A percentile compares a stretch with the other conserved stretches of the same genome.
Evolutionary conservation across 1,140 invertebrate species (phyloP).

Genomic region (Calliopsis andreniformis): DNA sequence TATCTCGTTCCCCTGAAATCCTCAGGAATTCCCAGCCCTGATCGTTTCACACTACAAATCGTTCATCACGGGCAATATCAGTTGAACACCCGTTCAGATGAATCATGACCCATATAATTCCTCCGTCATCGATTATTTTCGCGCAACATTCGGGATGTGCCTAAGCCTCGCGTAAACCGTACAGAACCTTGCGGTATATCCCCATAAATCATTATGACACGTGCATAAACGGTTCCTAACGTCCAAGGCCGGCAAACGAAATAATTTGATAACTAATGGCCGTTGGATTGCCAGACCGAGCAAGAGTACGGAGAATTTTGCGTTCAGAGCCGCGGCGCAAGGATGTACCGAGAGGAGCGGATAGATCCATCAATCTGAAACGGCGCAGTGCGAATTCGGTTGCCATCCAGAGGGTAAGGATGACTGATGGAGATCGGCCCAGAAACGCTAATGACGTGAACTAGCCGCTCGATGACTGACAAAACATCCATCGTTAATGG

Average conservation of each 20-base stretch:
- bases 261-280: constrained; percentile 68
- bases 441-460: constrained; percentile 64
- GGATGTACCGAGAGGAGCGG: constrained; percentile 60
- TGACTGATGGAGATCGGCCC: constrained; percentile 66
- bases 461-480: constrained; percentile 56
- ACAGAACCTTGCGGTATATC: neutral
- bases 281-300: constrained; percentile 52
- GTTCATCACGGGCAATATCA: neutral
- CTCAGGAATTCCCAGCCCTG: neutral
- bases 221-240: constrained; percentile 66
- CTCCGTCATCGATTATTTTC: constrained; percentile 39
- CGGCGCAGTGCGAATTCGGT: constrained; percentile 57
- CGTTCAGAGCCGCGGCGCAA: constrained; percentile 30
- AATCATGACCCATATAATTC: constrained; percentile 23
- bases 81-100: neutral
- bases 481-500: constrained; percentile 66
- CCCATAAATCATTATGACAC: constrained; percentile 66
- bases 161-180: constrained; percentile 8
- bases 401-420: constrained; percentile 58
- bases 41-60: neutral
- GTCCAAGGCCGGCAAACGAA: constrained; percentile 52
- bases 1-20: neutral
- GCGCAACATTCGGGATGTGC: neutral
- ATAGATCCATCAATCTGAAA: constrained; percentile 67
- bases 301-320: constrained; percentile 50